phyloP scores from a whole-genome alignment of 1,140 invertebrate genomes.

The Capitella teleta region DNA sequence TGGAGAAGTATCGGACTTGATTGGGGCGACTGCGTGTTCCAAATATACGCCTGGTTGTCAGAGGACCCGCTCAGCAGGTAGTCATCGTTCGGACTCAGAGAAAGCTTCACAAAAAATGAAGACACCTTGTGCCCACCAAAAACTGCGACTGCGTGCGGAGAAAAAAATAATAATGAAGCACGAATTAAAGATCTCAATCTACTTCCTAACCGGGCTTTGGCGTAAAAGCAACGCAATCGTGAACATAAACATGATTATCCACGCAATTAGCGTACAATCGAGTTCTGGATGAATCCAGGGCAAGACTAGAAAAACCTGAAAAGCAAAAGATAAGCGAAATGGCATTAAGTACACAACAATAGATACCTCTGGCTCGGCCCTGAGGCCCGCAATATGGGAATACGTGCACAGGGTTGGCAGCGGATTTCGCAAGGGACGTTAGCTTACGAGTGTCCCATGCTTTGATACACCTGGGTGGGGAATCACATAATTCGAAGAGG shows the following conservation, averaged over 20 bases:
- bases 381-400: too few relatives aligned
- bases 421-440: background rate
- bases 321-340: background rate
- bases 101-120: constrained; percentile 71
- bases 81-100: constrained; percentile 62
- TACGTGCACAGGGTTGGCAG: too few relatives aligned
- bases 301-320: constrained; percentile 63
- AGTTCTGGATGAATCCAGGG: constrained; percentile 55
- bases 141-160: constrained; percentile 22
- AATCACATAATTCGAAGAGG: too few relatives aligned
- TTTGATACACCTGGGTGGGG: too few relatives aligned
- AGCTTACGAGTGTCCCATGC: constrained; percentile 3
- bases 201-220: constrained; percentile 44
- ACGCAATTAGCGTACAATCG: constrained; percentile 75
- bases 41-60: constrained; percentile 72
- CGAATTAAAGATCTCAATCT: background rate
- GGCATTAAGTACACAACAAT: too few relatives aligned
- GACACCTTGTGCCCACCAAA: constrained; percentile 58
- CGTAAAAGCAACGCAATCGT: constrained; percentile 61
- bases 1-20: constrained; percentile 2
- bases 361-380: too few relatives aligned
- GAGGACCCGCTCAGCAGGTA: constrained; percentile 74
- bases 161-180: background rate
- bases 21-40: constrained; percentile 45
- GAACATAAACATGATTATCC: constrained; percentile 73